phyloP scores from a whole-genome alignment of 2,888 invertebrate genomes.

The Drosophila tanythrix region DNA sequence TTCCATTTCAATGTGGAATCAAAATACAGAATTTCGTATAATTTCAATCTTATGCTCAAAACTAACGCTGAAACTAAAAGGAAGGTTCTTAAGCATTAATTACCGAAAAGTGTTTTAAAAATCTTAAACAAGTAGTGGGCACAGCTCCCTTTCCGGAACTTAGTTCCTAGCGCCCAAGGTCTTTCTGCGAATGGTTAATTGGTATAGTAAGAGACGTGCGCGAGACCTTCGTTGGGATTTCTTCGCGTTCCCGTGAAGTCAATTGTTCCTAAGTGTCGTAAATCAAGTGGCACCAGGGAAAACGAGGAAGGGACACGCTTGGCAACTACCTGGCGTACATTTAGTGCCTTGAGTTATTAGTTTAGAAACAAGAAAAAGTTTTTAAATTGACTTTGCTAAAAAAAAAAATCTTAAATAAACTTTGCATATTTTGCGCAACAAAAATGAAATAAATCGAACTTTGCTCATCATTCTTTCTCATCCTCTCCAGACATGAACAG shows the following conservation, averaged over 20 bases:
- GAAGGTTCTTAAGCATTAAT: not conserved
- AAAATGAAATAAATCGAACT: not conserved
- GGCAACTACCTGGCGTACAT: constrained; percentile 3
- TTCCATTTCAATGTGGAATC: not conserved
- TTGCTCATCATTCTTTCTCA: constrained; percentile 10
- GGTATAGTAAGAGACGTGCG: constrained; percentile 47
- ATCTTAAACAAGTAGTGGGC: not conserved
- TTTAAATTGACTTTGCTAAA: too few relatives aligned
- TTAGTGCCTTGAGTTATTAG: not conserved
- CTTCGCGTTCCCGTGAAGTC: constrained; percentile 76
- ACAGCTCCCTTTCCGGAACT: not conserved
- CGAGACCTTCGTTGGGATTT: constrained; percentile 49
- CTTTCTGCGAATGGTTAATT: constrained; percentile 33
- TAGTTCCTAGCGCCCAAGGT: constrained; percentile 7
- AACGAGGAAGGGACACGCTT: constrained; percentile 9
- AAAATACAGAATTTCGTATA: not conserved
- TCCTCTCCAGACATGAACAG: constrained; percentile 83
- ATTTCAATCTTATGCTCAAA: not conserved
- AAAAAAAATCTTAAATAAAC: too few relatives aligned
- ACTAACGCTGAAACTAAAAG: too few relatives aligned
- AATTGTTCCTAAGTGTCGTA: constrained; percentile 70
- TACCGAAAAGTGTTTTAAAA: not conserved
- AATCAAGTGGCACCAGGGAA: constrained; percentile 70
- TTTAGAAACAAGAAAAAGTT: not conserved
- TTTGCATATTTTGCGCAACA: too few relatives aligned